Percentiles rank a stretch among this genome's conserved stretches.
Conservation (phyloP, 2,113 vertebrate genomes). For the Salvelinus sp. region DNA sequence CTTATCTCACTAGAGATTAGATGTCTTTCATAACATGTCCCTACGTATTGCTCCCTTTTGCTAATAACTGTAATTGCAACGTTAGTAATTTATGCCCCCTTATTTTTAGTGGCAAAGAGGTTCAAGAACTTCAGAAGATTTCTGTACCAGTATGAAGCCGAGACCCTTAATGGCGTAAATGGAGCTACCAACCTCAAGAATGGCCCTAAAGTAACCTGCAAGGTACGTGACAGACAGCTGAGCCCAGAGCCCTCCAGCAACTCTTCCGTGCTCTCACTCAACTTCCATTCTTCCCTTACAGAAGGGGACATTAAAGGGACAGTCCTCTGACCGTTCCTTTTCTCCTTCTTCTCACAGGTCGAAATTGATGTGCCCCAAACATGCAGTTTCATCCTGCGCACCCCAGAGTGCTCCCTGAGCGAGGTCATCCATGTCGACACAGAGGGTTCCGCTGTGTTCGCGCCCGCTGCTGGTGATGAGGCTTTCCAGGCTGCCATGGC, state of each 20-base stretch:
- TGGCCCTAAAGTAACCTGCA: constrained; percentile 82
- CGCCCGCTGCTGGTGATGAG: constrained; percentile 73
- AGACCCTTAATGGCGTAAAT: constrained; percentile 76
- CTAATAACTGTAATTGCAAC: background rate
- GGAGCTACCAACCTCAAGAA: constrained; percentile 77
- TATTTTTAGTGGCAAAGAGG: constrained; percentile 78
- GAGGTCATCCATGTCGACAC: constrained; percentile 70
- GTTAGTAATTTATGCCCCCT: constrained; percentile 21
- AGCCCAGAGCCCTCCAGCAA: background rate
- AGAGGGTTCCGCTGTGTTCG: constrained; percentile 68
- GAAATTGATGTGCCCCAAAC: constrained; percentile 88
- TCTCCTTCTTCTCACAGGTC: constrained; percentile 69
- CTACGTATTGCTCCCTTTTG: background rate
- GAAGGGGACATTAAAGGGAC: background rate
- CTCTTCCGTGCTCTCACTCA: background rate
- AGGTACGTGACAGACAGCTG: constrained; percentile 61
- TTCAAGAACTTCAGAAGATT: constrained; percentile 85
- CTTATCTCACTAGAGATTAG: constrained; percentile 13
- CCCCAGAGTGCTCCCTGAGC: constrained; percentile 81
- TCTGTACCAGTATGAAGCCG: constrained; percentile 82
- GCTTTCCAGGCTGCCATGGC: constrained; percentile 85
- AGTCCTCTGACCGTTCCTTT: constrained; percentile 1
- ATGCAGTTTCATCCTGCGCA: constrained; percentile 82
- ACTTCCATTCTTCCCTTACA: background rate
- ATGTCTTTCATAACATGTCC: constrained; percentile 12